Evolutionary conservation across 64 coral and sea anemone genomes (phyloP), one percentile per base, ranked within the genome.

Genomic region (Pachyseris speciosa): DNA sequence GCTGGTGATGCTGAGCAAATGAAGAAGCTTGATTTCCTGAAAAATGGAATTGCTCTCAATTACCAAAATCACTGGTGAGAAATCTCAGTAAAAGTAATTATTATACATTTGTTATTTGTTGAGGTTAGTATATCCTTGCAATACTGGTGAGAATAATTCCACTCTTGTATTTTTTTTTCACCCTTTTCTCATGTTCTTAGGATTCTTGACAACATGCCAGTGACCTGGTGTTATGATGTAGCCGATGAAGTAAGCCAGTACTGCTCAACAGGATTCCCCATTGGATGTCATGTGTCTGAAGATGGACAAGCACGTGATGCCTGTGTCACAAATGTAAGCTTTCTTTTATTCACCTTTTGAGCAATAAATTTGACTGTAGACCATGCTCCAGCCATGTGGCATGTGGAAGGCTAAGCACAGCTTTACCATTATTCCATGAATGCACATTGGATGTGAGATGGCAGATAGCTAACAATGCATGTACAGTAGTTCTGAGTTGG

Each of bases 201-300:
- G 97, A 99, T 99, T 25, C 83, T 99, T 59, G 97, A 99, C 40
- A 99, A 99, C 81, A 99, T 99, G 97, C 97, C 97, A 66, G 94
- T 99, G 0, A 95, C 97, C 0, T 99, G 97, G 97, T 99, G 97
- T 52, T 99, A 99, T 64, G 94, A 99, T 0, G 97, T 99, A 10
- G 90, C 87, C 64, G 96, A 98, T 44, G 93, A 95, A 83, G 51
- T 61, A 1, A 91, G 80, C 42, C 75, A 90, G 26, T 99, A 99
- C 74, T 99, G 97, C 64, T 86, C 97, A 26, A 95, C 97, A 75
- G 97, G 97, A 12, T 99, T 99, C 65, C 97, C 97, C 40, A 72
- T 99, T 83, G 97, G 97, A 25, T 99, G 97, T 48, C 88, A 95
- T 84, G 94, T 99, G 64, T 89, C 86, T 47, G 72, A 72, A 15